These are phyloP conservation scores for Cheirogaleus medius DNA, from an alignment of 2,113 vertebrate genomes.

Conservation along the genomic window DNA sequence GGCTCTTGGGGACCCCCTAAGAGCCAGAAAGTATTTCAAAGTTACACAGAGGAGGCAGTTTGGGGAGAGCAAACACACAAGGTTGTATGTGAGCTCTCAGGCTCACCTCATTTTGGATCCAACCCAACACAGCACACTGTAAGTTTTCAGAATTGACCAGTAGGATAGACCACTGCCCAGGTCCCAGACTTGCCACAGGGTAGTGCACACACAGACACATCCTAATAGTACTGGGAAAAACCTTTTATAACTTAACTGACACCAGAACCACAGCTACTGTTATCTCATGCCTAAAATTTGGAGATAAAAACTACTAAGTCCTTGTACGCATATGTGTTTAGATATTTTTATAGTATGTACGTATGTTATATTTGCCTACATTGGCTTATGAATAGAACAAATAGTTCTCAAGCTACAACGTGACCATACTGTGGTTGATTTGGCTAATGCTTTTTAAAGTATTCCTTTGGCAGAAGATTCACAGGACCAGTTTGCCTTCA, in stretches of 20 bases:
- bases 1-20: neutral
- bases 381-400: neutral
- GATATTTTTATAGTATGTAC: too few species aligned
- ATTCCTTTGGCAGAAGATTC: neutral
- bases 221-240: neutral
- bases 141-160: neutral
- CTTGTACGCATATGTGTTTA: too few species aligned
- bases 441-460: neutral
- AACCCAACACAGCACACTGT: accelerated
- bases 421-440: neutral
- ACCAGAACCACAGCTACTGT: too few species aligned
- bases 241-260: neutral
- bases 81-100: accelerated
- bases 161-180: neutral
- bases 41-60: neutral
- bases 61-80: too few species aligned
- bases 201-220: neutral
- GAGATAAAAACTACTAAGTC: too few species aligned
- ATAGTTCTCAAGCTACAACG: neutral
- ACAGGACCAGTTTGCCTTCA: neutral
- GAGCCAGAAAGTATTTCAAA: neutral
- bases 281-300: too few species aligned
- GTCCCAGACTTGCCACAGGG: neutral
- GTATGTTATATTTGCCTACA: too few species aligned
- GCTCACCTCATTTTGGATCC: too few species aligned